Percentiles rank a stretch among this genome's conserved stretches.
These are phyloP conservation scores for Progne subis DNA, from an alignment of 2,113 vertebrate species.

Conservation along the genomic window DNA sequence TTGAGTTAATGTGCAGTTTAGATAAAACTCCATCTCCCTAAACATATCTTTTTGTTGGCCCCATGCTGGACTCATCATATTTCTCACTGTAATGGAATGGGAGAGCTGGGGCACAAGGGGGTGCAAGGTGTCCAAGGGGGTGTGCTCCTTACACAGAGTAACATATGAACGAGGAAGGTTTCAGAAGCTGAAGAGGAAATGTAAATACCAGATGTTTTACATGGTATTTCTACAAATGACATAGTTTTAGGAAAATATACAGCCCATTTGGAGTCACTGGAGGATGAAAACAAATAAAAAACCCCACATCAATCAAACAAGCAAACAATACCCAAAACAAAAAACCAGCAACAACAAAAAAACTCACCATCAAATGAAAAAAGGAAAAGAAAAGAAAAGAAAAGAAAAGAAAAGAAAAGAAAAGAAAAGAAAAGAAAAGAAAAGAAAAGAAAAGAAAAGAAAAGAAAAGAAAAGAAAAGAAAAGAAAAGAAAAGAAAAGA, in stretches of 20 bases:
- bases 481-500: not conserved
- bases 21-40: not conserved
- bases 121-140: rapidly evolving
- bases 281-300: not conserved
- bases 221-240: not conserved
- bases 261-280: not conserved
- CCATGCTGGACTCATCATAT: not conserved
- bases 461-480: not conserved
- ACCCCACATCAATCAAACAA: not conserved
- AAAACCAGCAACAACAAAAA: not conserved
- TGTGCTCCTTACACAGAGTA: not conserved
- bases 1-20: not conserved
- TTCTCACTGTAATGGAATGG: not conserved
- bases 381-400: not conserved
- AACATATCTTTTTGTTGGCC: not conserved
- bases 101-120: not conserved
- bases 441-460: not conserved
- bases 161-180: not conserved
- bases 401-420: not conserved
- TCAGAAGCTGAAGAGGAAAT: not conserved
- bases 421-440: not conserved
- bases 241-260: not conserved
- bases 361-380: not conserved
- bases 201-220: not conserved
- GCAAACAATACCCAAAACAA: not conserved